phyloP scores from a whole-genome alignment of 2,797 vertebrate species.

The Tapirus indicus region DNA sequence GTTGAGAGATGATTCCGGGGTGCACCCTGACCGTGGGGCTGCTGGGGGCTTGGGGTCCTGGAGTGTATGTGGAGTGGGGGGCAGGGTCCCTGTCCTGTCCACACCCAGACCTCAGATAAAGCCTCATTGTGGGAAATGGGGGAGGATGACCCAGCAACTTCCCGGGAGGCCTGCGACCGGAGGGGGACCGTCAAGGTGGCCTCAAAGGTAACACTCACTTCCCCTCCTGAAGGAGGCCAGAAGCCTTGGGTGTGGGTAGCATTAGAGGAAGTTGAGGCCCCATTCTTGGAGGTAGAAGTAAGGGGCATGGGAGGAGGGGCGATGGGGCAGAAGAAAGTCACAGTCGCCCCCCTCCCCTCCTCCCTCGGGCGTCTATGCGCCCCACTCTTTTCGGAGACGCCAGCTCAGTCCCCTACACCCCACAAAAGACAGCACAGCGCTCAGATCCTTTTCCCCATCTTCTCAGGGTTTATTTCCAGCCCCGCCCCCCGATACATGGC shows the following conservation, averaged over 20 bases:
- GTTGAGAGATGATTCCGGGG: background rate
- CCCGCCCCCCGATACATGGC: background rate
- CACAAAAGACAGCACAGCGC: background rate
- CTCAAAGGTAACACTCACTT: background rate
- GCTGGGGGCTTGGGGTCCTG: background rate
- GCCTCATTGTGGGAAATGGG: rapidly evolving
- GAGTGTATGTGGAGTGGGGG: background rate
- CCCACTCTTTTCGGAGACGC: background rate
- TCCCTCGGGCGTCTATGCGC: background rate
- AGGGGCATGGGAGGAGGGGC: background rate
- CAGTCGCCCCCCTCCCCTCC: rapidly evolving
- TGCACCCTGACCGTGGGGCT: too few relatives aligned
- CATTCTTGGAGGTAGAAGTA: background rate
- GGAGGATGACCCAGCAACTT: background rate
- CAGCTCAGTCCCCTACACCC: background rate
- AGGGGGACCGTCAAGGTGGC: background rate
- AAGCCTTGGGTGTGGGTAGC: background rate
- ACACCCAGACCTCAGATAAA: background rate
- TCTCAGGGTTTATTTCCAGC: slow-evolving; percentile 12
- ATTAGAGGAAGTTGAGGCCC: background rate
- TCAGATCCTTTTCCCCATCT: rapidly evolving
- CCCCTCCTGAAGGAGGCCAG: background rate
- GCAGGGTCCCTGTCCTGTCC: background rate
- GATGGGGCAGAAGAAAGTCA: background rate
- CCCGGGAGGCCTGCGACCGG: background rate